Conservation (phyloP, 2,888 invertebrate species). For the Limenitis camilla region DNA sequence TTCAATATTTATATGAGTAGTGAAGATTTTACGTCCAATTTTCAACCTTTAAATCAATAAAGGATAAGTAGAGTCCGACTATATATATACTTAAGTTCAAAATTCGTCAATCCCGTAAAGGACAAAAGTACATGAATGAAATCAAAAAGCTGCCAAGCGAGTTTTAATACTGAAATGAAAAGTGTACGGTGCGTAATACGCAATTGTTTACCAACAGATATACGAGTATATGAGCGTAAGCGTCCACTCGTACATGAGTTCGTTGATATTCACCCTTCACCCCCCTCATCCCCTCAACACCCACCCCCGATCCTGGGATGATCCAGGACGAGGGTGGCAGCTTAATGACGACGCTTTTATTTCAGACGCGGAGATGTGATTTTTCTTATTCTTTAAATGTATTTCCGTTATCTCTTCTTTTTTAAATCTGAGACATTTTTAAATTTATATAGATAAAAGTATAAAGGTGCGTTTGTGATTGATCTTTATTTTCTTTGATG, state of each 20-base stretch:
- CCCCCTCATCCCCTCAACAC: conserved; percentile 34
- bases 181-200: conserved; percentile 25
- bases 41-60: too few species aligned
- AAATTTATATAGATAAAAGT: background rate
- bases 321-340: conserved; percentile 46
- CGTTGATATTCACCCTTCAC: conserved; percentile 63
- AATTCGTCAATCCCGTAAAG: too few species aligned
- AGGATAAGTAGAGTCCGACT: too few species aligned
- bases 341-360: conserved; percentile 66
- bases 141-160: background rate
- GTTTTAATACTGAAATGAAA: conserved; percentile 6
- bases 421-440: conserved; percentile 1
- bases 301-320: conserved; percentile 36
- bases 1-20: too few species aligned
- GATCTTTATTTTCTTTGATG: too few species aligned
- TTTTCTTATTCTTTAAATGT: conserved; percentile 32
- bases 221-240: conserved; percentile 48
- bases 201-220: conserved; percentile 69
- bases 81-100: too few species aligned
- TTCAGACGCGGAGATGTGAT: conserved; percentile 53
- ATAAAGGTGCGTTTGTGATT: too few species aligned
- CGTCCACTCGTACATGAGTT: conserved; percentile 66
- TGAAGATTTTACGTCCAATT: too few species aligned
- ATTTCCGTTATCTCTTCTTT: conserved; percentile 14
- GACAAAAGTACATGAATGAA: too few species aligned